phyloP scores from a whole-genome alignment of 1,140 invertebrate genomes.

The Anoplolepis gracilipes region DNA sequence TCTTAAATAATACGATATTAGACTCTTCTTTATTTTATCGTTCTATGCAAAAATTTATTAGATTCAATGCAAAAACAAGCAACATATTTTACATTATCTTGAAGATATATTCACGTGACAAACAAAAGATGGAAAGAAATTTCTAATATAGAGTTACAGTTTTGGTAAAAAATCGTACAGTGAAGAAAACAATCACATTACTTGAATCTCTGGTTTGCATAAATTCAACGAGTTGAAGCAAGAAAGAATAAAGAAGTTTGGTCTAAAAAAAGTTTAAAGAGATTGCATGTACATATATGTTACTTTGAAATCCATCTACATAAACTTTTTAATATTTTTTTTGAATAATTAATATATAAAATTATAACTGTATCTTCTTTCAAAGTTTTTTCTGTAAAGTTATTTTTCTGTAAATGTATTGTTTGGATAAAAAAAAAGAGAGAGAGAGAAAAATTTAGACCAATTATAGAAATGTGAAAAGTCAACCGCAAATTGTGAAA shows the following conservation, averaged over 20 bases:
- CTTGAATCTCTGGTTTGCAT: not conserved
- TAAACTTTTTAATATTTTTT: not conserved
- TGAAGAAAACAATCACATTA: not conserved
- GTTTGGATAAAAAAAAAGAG: not conserved
- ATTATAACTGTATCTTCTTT: not conserved
- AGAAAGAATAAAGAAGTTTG: not conserved
- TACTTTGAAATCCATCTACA: not conserved
- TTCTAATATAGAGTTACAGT: not conserved
- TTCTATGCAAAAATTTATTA: not conserved
- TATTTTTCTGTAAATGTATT: too few species aligned
- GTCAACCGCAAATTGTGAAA: conserved; percentile 1
- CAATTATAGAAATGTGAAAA: too few species aligned
- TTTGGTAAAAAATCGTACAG: conserved; percentile 5
- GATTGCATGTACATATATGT: not conserved
- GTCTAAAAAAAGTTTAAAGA: not conserved
- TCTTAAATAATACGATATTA: too few species aligned
- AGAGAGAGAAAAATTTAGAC: not conserved
- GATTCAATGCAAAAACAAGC: not conserved
- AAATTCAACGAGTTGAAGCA: not conserved
- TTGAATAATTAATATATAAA: not conserved
- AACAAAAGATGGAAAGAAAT: not conserved
- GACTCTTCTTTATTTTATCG: too few species aligned
- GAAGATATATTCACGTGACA: not conserved
- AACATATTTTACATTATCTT: not conserved
- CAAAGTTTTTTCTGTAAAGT: not conserved